A percentile compares a stretch with the other conserved stretches of the same genome.
These are phyloP conservation scores for Drosophila cracens DNA, from an alignment of 2,888 invertebrate species.

Conservation along the genomic window DNA sequence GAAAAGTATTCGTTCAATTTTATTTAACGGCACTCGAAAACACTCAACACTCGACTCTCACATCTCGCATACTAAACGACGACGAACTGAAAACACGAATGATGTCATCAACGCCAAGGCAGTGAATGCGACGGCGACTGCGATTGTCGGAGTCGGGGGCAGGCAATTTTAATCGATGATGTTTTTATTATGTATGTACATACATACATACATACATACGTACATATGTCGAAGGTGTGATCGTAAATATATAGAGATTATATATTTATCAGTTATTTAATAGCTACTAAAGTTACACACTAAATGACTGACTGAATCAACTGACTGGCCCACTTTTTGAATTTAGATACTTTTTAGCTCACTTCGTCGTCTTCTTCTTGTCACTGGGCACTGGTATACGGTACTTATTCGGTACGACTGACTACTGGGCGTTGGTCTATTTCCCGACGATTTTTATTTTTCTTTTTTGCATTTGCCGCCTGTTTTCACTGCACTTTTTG, in stretches of 20 bases:
- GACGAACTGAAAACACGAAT: slow-evolving; percentile 63
- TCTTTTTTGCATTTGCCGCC: slow-evolving; percentile 48
- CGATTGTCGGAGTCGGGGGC: slow-evolving; percentile 55
- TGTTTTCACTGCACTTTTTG: slow-evolving; percentile 42
- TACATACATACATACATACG: slow-evolving; percentile 4
- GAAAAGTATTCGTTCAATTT: slow-evolving; percentile 38
- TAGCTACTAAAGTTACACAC: slow-evolving; percentile 29
- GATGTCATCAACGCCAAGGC: slow-evolving; percentile 72
- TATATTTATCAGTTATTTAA: slow-evolving; percentile 51
- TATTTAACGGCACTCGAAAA: slow-evolving; percentile 30
- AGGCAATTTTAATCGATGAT: slow-evolving; percentile 77
- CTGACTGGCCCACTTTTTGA: slow-evolving; percentile 59
- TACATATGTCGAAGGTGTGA: slow-evolving; percentile 20
- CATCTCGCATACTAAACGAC: slow-evolving; percentile 38
- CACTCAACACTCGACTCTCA: slow-evolving; percentile 27
- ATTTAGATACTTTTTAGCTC: slow-evolving; percentile 63
- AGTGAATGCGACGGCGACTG: slow-evolving; percentile 42
- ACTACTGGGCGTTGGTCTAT: slow-evolving; percentile 72
- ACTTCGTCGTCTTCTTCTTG: slow-evolving; percentile 36
- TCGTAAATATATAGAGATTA: slow-evolving; percentile 31
- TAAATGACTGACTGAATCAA: slow-evolving; percentile 13
- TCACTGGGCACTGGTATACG: slow-evolving; percentile 25
- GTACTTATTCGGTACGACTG: slow-evolving; percentile 25
- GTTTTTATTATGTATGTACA: slow-evolving; percentile 62
- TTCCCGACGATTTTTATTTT: slow-evolving; percentile 45